phyloP scores from a whole-genome alignment of 92 coral and sea anemone species.

The Bergia puertoricense region DNA sequence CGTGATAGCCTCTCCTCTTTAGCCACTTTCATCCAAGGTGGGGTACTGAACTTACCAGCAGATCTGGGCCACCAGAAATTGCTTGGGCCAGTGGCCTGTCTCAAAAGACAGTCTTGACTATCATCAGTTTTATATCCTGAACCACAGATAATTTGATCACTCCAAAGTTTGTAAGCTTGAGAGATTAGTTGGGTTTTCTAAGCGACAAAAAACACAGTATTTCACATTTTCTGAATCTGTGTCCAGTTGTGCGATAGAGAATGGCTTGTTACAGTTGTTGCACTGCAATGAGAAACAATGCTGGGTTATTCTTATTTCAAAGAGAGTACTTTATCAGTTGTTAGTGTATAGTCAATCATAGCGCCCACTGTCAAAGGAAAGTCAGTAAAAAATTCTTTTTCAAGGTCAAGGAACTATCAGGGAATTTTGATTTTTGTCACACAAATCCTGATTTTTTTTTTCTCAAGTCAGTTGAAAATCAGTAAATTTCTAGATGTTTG shows the following conservation, averaged over 20 bases:
- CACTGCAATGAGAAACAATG: constrained; percentile 65
- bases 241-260: constrained; percentile 96
- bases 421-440: too few species aligned
- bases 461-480: too few species aligned
- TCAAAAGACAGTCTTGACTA: not conserved
- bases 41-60: not conserved
- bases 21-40: not conserved
- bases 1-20: not conserved
- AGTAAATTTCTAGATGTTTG: too few species aligned
- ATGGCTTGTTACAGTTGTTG: constrained; percentile 91
- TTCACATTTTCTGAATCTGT: constrained; percentile 77
- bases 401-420: too few species aligned
- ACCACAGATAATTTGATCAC: not conserved
- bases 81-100: not conserved
- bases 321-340: not conserved
- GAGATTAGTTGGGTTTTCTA: constrained; percentile 67
- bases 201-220: constrained; percentile 96
- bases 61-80: not conserved
- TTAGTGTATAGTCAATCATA: too few species aligned
- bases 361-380: too few species aligned
- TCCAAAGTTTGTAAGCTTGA: not conserved
- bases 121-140: not conserved
- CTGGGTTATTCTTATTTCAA: not conserved
- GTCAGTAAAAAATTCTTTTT: too few species aligned
- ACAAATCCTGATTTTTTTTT: too few species aligned